Conservation (phyloP, 2,888 invertebrate genomes). For the Spialia ferax region DNA sequence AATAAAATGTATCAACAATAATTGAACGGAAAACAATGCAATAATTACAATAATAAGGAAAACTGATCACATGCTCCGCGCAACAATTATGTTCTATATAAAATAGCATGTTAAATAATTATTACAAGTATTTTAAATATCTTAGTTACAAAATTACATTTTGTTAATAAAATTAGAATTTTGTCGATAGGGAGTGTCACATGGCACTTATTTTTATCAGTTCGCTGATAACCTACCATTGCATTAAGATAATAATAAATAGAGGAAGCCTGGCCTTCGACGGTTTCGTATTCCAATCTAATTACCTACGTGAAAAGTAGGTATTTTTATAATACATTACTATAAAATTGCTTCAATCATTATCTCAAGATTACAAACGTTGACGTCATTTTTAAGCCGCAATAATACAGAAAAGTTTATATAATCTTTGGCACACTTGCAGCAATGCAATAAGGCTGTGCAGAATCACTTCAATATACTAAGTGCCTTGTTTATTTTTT, state of each 20-base stretch:
- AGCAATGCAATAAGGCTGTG: constrained; percentile 56
- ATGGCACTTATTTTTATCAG: constrained; percentile 80
- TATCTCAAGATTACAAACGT: constrained; percentile 67
- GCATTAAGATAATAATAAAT: constrained; percentile 81
- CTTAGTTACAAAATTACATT: constrained; percentile 39
- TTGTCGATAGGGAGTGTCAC: constrained; percentile 80
- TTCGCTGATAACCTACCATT: constrained; percentile 78
- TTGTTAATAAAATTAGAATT: constrained; percentile 56
- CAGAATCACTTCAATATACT: constrained; percentile 49
- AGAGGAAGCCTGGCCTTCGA: constrained; percentile 75
- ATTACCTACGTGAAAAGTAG: constrained; percentile 47
- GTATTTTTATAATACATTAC: constrained; percentile 46
- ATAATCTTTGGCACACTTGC: constrained; percentile 79
- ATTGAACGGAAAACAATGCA: constrained; percentile 24
- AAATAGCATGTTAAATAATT: constrained; percentile 37
- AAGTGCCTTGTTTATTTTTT: constrained; percentile 48
- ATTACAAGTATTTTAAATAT: constrained; percentile 32
- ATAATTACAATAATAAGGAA: constrained; percentile 31
- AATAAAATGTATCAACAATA: constrained; percentile 9
- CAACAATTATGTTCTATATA: constrained; percentile 37
- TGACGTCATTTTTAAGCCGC: constrained; percentile 66
- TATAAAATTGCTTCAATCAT: constrained; percentile 45
- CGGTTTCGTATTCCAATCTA: constrained; percentile 64
- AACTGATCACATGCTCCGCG: constrained; percentile 18
- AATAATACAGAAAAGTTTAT: constrained; percentile 61